Base-by-base conservation (phyloP, 2,888 invertebrate species). In the Hyles lineata region DNA sequence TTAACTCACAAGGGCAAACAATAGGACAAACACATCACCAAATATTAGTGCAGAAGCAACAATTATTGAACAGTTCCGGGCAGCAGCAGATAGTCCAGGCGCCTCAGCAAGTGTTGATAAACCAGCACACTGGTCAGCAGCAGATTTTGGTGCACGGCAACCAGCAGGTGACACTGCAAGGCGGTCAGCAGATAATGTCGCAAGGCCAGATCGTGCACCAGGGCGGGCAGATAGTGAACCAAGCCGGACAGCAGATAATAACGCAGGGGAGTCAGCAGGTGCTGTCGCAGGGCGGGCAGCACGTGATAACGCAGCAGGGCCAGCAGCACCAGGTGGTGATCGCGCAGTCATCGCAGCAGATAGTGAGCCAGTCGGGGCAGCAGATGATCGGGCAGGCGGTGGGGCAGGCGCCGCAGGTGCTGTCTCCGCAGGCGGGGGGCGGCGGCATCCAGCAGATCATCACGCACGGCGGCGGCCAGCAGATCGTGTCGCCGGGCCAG, bases 11-110 rank as follows among this genome's bases (percentile, higher is more conserved):
- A 87, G 94, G 89, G 72, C 96, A 90, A 84, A 88, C 92, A 55
- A 87, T 95, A 61, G 90, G 89, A 50, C 95, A 95, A 79, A 94
- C 95, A 6, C 93, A 92, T 75, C 94, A 93, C 83, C 95, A 91
- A 80, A 93, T 94, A 80, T 81, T 94, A 29, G 94, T 94, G 17
- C 95, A 94, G 80, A 95, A 95, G 76, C 96, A 96, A 78, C 96
- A 96, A 77, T 92, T 95, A 15, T 88, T 96, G 4, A 96, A 95
- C 81, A 94, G 91, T 61, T 91, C 95, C 29, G 93, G 95, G 1
- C 95, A 95, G 74, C 95, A 95, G 69, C 95, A 94, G 77, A 90
- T 95, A 76, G 92, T 93, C 1, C 92, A 95, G 81, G 95, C 91
- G 58, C 95, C 95, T 43, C 95, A 95, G 77, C 95, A 95, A 78